A percentile compares a stretch with the other conserved stretches of the same genome.
Evolutionary conservation across 2,113 vertebrate genomes (phyloP).

Genomic region (Microcebus murinus): DNA sequence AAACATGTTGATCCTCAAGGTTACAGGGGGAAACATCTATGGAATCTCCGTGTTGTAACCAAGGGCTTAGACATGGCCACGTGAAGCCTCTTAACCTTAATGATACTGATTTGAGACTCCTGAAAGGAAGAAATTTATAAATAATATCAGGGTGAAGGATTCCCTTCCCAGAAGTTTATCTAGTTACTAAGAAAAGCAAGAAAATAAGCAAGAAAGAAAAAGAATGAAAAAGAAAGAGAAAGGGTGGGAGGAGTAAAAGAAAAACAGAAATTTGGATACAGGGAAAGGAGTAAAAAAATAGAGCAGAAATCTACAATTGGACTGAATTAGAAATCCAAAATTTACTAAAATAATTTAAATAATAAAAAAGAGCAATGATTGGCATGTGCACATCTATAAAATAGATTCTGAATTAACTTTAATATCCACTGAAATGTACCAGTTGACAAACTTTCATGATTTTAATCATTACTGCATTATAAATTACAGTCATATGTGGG

Average conservation of each 20-base stretch:
- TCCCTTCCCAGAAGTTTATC: background rate
- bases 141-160: background rate
- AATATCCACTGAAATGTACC: background rate
- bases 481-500: background rate
- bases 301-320: background rate
- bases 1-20: background rate
- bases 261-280: background rate
- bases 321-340: background rate
- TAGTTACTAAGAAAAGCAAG: background rate
- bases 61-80: background rate
- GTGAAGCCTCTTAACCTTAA: background rate
- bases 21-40: rapidly evolving
- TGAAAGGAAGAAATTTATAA: background rate
- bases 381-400: background rate
- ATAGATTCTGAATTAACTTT: background rate
- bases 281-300: background rate
- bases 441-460: background rate
- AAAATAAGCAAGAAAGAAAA: background rate
- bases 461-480: background rate
- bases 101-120: background rate
- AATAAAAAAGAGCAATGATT: background rate
- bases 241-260: background rate
- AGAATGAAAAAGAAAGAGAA: background rate
- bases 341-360: background rate
- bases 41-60: rapidly evolving